A percentile compares a stretch with the other conserved stretches of the same genome.
phyloP scores from a whole-genome alignment of 1,140 invertebrate species.

The Aphelenchoides avenae region DNA sequence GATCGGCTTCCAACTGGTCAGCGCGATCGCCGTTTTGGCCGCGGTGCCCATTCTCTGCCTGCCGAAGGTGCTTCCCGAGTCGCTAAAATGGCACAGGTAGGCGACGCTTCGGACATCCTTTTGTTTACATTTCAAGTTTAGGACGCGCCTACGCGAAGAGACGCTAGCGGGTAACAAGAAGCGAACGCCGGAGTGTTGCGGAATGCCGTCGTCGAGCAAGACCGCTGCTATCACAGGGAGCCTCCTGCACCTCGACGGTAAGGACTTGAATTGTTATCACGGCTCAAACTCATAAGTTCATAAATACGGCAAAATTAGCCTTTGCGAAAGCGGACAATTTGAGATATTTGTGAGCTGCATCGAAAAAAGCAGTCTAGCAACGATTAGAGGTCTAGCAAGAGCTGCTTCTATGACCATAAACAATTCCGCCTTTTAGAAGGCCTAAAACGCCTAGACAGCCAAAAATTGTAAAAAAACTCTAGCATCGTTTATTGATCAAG shows the following conservation, averaged over 20 bases:
- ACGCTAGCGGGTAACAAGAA: slow-evolving; percentile 44
- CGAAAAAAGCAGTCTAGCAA: no score
- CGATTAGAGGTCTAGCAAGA: no score
- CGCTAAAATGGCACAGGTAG: slow-evolving; percentile 57
- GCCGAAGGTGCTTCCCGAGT: slow-evolving; percentile 57
- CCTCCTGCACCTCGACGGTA: slow-evolving; percentile 41
- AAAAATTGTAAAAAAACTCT: no score
- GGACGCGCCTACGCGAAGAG: slow-evolving; percentile 56
- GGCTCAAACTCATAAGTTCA: no score
- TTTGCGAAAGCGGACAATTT: no score
- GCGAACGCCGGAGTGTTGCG: slow-evolving; percentile 57
- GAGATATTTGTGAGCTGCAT: no score
- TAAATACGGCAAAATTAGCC: no score
- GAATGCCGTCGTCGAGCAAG: slow-evolving; percentile 53
- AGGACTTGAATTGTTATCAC: no score
- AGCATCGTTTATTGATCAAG: no score
- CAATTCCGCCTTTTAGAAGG: no score
- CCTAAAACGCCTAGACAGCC: no score
- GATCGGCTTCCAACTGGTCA: slow-evolving; percentile 51
- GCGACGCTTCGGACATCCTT: slow-evolving; percentile 7
- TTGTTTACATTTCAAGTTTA: slow-evolving; percentile 13
- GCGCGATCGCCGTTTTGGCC: slow-evolving; percentile 47
- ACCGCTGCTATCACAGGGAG: slow-evolving; percentile 46
- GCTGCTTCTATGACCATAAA: no score
- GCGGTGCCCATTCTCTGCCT: slow-evolving; percentile 54